Evolutionary conservation across 2,113 vertebrate species (phyloP).

Genomic region (Saiga tatarica): DNA sequence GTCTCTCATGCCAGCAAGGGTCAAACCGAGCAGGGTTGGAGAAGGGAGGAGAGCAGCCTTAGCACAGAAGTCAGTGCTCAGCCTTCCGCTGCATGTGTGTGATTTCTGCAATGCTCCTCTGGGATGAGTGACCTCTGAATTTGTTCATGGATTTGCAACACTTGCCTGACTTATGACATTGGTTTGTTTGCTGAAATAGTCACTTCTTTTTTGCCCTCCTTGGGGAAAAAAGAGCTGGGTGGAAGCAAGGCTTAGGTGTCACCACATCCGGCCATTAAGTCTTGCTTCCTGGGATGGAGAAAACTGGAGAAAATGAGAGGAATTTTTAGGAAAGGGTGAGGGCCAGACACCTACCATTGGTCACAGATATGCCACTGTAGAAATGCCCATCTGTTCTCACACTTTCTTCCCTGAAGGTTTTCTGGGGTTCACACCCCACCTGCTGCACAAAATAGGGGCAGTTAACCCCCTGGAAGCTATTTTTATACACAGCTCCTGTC

Average conservation of each 20-base stretch:
- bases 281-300: neutral
- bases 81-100: fast-evolving
- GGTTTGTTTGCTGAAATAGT: neutral
- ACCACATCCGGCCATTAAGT: neutral
- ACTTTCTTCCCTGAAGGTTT: neutral
- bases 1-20: neutral
- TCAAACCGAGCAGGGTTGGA: neutral
- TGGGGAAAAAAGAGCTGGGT: neutral
- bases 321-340: neutral
- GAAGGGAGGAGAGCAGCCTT: neutral
- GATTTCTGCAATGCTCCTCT: neutral
- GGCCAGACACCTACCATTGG: fast-evolving
- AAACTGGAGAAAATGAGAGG: neutral
- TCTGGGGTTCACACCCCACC: neutral
- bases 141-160: neutral
- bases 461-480: neutral
- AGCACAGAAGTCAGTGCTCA: neutral
- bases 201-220: neutral
- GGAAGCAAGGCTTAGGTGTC: fast-evolving
- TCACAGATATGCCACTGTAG: fast-evolving
- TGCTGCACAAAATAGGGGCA: neutral
- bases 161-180: neutral
- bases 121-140: neutral
- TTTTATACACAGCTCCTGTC: neutral
- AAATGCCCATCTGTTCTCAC: fast-evolving